Conservation (phyloP, 2,888 invertebrate species). For the Drosophila setosimentum region DNA sequence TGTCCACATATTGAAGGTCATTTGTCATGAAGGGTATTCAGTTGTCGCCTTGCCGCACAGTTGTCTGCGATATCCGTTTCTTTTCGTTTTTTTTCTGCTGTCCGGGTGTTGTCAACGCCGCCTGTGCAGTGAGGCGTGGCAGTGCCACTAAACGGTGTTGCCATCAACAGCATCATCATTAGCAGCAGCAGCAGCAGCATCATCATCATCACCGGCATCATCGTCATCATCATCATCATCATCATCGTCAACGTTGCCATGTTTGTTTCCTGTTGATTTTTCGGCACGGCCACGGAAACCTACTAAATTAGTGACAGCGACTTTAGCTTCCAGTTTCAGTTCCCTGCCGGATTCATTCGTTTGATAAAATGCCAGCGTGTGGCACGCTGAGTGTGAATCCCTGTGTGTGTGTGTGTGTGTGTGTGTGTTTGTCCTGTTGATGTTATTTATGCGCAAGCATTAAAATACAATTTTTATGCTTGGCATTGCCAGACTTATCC, state of each 20-base stretch:
- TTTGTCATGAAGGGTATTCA: slow-evolving; percentile 2
- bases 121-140: slow-evolving; percentile 72
- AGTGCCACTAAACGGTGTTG: slow-evolving; percentile 60
- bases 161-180: slow-evolving; percentile 44
- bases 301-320: slow-evolving; percentile 78
- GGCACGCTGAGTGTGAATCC: slow-evolving; percentile 29
- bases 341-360: slow-evolving; percentile 58
- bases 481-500: slow-evolving; percentile 76
- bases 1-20: not conserved
- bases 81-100: slow-evolving; percentile 15
- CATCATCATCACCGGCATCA: slow-evolving; percentile 9
- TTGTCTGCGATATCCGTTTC: not conserved
- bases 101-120: slow-evolving; percentile 62
- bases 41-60: not conserved
- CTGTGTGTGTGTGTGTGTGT: slow-evolving; percentile 13
- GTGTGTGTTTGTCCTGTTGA: slow-evolving; percentile 65
- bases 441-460: slow-evolving; percentile 78
- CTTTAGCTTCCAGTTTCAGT: slow-evolving; percentile 48
- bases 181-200: slow-evolving; percentile 14
- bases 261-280: slow-evolving; percentile 81
- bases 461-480: slow-evolving; percentile 82
- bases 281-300: slow-evolving; percentile 70
- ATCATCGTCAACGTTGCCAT: slow-evolving; percentile 45
- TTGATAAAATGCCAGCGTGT: slow-evolving; percentile 71
- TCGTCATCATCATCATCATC: slow-evolving; percentile 12